Evolutionary conservation across 2,797 vertebrate genomes (phyloP).

Genomic region (Hippoglossus hippoglossus): DNA sequence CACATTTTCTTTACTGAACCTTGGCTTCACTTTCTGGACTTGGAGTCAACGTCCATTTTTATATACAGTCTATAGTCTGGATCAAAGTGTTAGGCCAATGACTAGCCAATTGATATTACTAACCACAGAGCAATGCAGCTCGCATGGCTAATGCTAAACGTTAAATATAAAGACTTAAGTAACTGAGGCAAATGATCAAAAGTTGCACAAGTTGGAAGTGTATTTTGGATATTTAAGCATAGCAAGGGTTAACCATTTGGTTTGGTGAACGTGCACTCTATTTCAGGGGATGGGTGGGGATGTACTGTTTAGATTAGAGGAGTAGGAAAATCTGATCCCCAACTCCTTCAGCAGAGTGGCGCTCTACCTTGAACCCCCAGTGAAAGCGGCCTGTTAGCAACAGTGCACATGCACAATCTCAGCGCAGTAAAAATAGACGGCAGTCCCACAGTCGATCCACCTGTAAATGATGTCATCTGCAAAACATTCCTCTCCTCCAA

Average conservation of each 20-base stretch:
- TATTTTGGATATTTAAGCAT: not conserved
- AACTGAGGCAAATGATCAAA: no score
- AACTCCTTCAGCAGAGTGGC: constrained; percentile 24
- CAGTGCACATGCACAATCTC: constrained; percentile 36
- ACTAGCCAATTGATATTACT: no score
- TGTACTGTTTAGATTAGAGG: constrained; percentile 59
- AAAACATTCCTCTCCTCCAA: constrained; percentile 67
- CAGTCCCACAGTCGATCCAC: constrained; percentile 54
- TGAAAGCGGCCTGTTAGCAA: constrained; percentile 43
- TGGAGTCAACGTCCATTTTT: no score
- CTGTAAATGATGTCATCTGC: constrained; percentile 70
- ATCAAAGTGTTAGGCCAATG: no score
- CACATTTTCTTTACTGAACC: no score
- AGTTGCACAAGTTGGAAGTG: no score
- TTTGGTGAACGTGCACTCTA: constrained; percentile 6
- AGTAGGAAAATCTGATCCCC: constrained; percentile 66
- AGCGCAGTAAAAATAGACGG: constrained; percentile 58
- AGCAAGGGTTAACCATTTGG: constrained; percentile 38
- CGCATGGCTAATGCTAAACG: no score
- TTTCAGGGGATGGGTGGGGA: constrained; percentile 22
- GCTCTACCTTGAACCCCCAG: constrained; percentile 35
- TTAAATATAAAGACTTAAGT: no score
- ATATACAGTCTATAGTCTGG: no score
- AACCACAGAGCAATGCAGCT: no score
- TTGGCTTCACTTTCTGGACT: no score